A percentile compares a stretch with the other conserved stretches of the same genome.
phyloP scores from a whole-genome alignment of 2,113 vertebrate species.

The Physeter macrocephalus region DNA sequence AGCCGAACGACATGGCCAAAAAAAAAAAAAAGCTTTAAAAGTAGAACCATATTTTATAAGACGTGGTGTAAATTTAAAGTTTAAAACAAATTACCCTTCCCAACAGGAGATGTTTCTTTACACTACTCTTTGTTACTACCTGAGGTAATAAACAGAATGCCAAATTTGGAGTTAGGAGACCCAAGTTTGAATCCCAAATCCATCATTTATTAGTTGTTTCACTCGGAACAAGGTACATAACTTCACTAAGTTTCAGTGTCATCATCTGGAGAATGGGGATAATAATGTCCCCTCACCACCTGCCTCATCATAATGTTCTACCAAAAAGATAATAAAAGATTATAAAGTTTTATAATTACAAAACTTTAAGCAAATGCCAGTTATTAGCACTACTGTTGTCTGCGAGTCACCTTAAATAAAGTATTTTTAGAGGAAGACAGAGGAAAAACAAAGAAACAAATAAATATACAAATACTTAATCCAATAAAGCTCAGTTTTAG shows the following conservation, averaged over 20 bases:
- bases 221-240: background rate
- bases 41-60: background rate
- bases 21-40: background rate
- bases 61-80: background rate
- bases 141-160: background rate
- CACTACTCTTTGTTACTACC: background rate
- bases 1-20: too few relatives aligned
- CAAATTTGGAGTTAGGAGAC: background rate
- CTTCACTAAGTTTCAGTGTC: background rate
- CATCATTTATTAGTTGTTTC: background rate
- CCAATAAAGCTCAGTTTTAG: background rate
- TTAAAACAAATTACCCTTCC: conserved; percentile 17
- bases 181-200: background rate
- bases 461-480: background rate
- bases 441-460: background rate
- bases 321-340: background rate
- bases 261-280: background rate
- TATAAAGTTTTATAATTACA: background rate
- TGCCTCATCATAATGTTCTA: background rate
- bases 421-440: background rate
- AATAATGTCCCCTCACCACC: background rate
- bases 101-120: background rate
- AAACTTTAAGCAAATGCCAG: background rate
- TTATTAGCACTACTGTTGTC: background rate
- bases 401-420: background rate